These are phyloP conservation scores for Lepidocolaptes lacrymiger DNA, from an alignment of 2,797 vertebrate genomes.

Conservation along the genomic window DNA sequence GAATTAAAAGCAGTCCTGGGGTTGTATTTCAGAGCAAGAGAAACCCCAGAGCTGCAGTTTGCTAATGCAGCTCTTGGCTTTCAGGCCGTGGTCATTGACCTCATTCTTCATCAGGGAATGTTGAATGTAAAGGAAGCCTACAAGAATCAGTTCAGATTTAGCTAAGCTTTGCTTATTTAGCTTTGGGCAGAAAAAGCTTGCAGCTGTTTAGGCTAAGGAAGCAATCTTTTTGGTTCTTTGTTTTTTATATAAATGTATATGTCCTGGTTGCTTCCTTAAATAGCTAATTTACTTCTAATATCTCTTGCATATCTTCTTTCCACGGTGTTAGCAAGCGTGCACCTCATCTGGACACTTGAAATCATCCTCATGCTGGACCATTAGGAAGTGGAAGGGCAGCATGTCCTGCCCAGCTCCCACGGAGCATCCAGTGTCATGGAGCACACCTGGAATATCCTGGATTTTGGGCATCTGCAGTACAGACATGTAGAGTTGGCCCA, in stretches of 20 bases:
- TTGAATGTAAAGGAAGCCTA: neutral
- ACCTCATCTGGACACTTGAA: neutral
- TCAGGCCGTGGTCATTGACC: accelerated
- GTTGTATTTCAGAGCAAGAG: neutral
- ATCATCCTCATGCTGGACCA: neutral
- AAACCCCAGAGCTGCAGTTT: neutral
- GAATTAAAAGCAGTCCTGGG: accelerated
- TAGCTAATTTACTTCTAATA: neutral
- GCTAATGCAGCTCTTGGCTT: neutral
- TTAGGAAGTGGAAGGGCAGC: neutral
- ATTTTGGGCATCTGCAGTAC: neutral
- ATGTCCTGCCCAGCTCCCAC: neutral
- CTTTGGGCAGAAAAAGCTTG: neutral
- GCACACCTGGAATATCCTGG: accelerated
- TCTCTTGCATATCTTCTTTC: neutral
- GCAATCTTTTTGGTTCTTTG: neutral
- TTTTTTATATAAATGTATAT: no score
- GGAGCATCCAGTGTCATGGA: neutral
- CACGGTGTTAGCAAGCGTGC: no score
- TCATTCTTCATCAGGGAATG: accelerated
- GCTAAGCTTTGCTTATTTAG: neutral
- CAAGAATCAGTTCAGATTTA: neutral
- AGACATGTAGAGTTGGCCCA: accelerated
- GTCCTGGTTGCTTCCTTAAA: neutral
- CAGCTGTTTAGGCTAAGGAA: neutral